Base-by-base conservation (phyloP, 2,113 vertebrate genomes). In the Astatotilapia flaviijosephi region DNA sequence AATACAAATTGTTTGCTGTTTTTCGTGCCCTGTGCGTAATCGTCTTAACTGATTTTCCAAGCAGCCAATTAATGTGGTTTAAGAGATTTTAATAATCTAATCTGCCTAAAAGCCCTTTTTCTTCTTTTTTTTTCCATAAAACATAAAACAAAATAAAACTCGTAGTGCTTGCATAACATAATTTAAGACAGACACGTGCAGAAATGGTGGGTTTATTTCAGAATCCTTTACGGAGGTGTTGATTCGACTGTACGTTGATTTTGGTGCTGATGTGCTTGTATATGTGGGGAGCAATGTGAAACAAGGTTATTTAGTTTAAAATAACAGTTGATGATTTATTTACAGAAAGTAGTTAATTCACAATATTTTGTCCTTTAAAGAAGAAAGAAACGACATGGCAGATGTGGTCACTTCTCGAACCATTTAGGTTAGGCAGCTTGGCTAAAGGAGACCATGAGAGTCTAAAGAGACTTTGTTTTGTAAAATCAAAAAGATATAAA, bases 41-140 rank as follows among this genome's bases (percentile, higher is more conserved):
- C 4, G 5, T 49, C 15, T 49, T 49, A n/a, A 19, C 26, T 49
- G 73, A 77, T 31, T 26, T 28, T 49, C 31, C 42, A 77, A 77
- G 9, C 42, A 49, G 51, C 73, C 45, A 51, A n/a, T 77, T 77
- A 77, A 77, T 49, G 45, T 49, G 45, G 70, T 31, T 77, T 45
- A 26, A 26, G 42, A 49, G 26, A 31, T 51, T 77, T 51, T 77
- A 31, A 49, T 51, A 51, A 77, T 73, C 8, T 11, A 47, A 75
- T 77, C 73, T 33, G 23, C 23, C 26, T 51, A 7, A 75, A 49
- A 75, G 23, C 62, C 62, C 2, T 2, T 75, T 45, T 37, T 45
- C 23, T 28, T 47, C 6, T 77, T 9, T 3, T 17, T n/a, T n/a
- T 65, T 37, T 7, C 33, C 33, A 2, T 37, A 13, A 37, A 65